These are phyloP conservation scores for Catostylus mosaicus DNA, from an alignment of 30 jellyfish, hydroid and myxozoan genomes.

Conservation along the genomic window DNA sequence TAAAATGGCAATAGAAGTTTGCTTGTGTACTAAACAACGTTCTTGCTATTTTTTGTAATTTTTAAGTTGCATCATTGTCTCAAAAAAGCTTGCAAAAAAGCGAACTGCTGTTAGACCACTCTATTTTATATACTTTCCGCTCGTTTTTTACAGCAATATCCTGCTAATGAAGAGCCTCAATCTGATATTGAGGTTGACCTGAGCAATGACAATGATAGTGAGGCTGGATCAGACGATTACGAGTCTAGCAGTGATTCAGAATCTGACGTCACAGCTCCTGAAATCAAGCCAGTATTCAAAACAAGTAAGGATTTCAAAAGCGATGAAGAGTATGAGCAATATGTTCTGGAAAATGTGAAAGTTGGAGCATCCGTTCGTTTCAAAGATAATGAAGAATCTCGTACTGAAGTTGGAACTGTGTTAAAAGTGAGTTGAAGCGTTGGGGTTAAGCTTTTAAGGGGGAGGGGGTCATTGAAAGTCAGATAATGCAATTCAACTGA, in stretches of 20 bases:
- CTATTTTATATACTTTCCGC: neutral
- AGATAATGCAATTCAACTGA: neutral
- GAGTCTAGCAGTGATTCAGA: conserved; percentile 56
- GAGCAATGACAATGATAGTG: conserved; percentile 36
- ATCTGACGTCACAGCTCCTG: conserved; percentile 13
- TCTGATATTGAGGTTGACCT: conserved; percentile 37
- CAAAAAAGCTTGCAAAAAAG: too few species aligned
- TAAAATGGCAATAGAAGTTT: too few species aligned
- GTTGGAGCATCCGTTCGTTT: conserved; percentile 40
- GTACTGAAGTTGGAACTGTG: conserved; percentile 27
- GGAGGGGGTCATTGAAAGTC: too few species aligned
- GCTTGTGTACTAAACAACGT: too few species aligned
- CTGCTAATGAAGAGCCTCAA: conserved; percentile 25
- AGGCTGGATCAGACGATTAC: conserved; percentile 33
- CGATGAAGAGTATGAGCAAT: conserved; percentile 41
- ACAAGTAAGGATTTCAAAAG: conserved; percentile 36
- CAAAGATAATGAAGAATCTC: conserved; percentile 12
- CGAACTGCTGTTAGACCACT: too few species aligned
- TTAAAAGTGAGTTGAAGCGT: conserved; percentile 28
- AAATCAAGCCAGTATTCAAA: conserved; percentile 17
- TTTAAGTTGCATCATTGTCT: too few species aligned
- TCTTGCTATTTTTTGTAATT: too few species aligned
- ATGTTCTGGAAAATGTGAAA: conserved; percentile 24
- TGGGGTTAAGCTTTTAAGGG: neutral
- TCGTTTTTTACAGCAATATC: conserved; percentile 7